A percentile compares a stretch with the other conserved stretches of the same genome.
Evolutionary conservation across 1,140 invertebrate genomes (phyloP).

Genomic region (Dufourea novaeangliae): DNA sequence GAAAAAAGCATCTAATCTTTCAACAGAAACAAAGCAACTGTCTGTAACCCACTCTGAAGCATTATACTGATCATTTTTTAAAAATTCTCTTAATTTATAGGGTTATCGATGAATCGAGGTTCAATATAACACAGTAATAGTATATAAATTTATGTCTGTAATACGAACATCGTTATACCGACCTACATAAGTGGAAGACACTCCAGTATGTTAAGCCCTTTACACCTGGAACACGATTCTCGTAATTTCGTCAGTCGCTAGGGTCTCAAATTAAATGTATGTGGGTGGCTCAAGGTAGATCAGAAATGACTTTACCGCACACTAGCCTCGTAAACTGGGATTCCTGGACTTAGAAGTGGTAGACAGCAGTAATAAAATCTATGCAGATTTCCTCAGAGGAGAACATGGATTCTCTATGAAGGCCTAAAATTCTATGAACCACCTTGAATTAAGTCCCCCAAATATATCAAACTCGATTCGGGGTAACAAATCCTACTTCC

Average conservation of each 20-base stretch:
- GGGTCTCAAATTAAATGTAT: not conserved
- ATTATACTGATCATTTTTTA: too few species aligned
- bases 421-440: not conserved
- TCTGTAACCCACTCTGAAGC: too few species aligned
- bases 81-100: too few species aligned
- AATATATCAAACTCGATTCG: too few species aligned
- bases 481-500: too few species aligned
- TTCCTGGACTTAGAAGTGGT: not conserved
- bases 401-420: not conserved
- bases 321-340: not conserved
- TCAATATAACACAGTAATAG: too few species aligned
- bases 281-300: not conserved
- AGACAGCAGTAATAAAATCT: not conserved
- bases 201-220: not conserved
- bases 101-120: too few species aligned
- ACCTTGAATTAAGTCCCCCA: constrained; percentile 3
- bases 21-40: too few species aligned
- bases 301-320: not conserved
- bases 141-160: too few species aligned
- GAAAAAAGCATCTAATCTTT: too few species aligned
- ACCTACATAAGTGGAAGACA: not conserved
- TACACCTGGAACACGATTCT: not conserved
- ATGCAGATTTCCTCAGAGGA: not conserved
- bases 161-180: too few species aligned
- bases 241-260: not conserved